Evolutionary conservation across 1,140 invertebrate species (phyloP).

Genomic region (Achroia grisella): DNA sequence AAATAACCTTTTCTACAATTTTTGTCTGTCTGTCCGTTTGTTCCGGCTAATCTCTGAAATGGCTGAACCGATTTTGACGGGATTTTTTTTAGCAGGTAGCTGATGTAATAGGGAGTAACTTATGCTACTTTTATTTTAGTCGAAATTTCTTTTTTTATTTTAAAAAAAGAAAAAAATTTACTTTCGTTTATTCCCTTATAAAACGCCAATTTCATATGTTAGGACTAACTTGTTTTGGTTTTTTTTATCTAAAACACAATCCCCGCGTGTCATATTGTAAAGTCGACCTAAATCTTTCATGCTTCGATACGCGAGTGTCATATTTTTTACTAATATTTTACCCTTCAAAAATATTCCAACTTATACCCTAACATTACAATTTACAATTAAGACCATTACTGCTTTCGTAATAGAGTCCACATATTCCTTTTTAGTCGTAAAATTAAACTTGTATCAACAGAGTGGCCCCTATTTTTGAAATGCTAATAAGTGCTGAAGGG

Average conservation of each 20-base stretch:
- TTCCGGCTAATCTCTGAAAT: no score
- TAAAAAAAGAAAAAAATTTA: no score
- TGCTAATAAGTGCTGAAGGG: constrained; percentile 47
- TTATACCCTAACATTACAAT: neutral
- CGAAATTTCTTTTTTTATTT: no score
- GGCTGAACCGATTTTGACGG: no score
- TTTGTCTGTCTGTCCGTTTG: no score
- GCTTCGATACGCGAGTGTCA: constrained; percentile 6
- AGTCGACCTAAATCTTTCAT: constrained; percentile 32
- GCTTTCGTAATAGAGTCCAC: neutral
- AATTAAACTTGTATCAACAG: neutral
- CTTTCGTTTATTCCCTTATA: no score
- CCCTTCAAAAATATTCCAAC: neutral
- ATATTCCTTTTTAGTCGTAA: neutral
- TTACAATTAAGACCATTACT: neutral
- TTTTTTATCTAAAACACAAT: neutral
- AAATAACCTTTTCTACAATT: no score
- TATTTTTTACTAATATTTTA: neutral
- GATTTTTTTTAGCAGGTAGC: no score
- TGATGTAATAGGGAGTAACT: no score
- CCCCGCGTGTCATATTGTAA: neutral
- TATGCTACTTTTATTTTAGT: no score
- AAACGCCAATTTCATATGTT: no score
- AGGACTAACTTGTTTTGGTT: no score
- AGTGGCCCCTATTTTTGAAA: constrained; percentile 53